Evolutionary conservation across 30 jellyfish, hydroid and myxozoan species (phyloP).

Genomic region (Pseudorhiza aurosa): DNA sequence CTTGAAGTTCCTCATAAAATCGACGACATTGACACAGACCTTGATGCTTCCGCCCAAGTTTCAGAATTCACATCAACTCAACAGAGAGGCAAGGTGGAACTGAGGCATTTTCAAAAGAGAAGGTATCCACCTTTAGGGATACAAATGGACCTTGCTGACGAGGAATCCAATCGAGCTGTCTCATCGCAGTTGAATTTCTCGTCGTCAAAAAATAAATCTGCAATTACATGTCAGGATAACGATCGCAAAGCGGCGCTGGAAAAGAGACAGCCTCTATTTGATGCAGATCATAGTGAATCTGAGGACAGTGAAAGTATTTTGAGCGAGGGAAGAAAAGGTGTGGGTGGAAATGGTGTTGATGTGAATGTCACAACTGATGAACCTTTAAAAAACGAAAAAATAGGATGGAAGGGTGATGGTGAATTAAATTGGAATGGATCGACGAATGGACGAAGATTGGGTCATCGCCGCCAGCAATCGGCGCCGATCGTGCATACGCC

Average conservation of each 20-base stretch:
- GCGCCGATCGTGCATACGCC: conserved; percentile 64
- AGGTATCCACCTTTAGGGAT: conserved; percentile 40
- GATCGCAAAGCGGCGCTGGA: no score
- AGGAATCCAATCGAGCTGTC: no score
- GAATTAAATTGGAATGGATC: neutral
- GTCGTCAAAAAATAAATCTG: no score
- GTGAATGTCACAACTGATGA: neutral
- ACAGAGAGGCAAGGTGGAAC: conserved; percentile 4
- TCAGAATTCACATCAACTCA: neutral
- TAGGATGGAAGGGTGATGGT: neutral
- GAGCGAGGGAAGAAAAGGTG: neutral
- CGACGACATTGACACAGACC: neutral
- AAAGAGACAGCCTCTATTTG: conserved; percentile 8
- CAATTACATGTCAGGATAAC: no score
- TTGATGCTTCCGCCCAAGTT: neutral
- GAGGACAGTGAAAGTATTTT: neutral
- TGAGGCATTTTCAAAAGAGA: conserved; percentile 14
- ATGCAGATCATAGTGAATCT: neutral
- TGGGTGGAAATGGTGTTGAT: neutral
- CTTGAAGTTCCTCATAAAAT: neutral
- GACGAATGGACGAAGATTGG: conserved; percentile 44
- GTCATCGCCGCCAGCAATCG: conserved; percentile 90
- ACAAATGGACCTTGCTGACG: neutral
- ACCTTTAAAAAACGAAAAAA: neutral
- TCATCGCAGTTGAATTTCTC: no score